A percentile compares a stretch with the other conserved stretches of the same genome.
Conservation (phyloP, 2,797 vertebrate genomes). For the Dipus sagitta region DNA sequence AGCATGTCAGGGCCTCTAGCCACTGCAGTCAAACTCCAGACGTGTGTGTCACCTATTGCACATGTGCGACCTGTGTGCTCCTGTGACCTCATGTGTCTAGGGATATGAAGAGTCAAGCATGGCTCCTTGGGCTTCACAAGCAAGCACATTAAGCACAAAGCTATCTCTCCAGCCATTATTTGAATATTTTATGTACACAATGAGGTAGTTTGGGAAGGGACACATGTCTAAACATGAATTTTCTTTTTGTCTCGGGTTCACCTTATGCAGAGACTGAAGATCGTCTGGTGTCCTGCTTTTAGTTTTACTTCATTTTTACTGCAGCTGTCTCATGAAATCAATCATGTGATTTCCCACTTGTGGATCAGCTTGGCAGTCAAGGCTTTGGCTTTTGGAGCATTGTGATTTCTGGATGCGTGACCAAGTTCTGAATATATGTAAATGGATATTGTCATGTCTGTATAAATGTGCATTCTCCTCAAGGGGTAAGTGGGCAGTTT, state of each 20-base stretch:
- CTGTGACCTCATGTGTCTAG: too few species aligned
- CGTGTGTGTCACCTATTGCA: too few species aligned
- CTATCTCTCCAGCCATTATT: too few species aligned
- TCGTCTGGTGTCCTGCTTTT: not conserved
- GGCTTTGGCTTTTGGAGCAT: not conserved
- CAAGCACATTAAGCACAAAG: too few species aligned
- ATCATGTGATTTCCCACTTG: not conserved
- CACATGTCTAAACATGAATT: not conserved
- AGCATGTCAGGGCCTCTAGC: too few species aligned
- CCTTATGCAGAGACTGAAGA: not conserved
- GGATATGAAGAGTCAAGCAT: too few species aligned
- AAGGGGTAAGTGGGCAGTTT: not conserved
- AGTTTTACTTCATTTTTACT: not conserved
- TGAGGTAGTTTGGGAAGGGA: not conserved
- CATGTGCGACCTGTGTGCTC: too few species aligned
- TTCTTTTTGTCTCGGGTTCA: not conserved
- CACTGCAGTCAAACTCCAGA: too few species aligned
- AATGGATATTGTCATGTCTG: not conserved
- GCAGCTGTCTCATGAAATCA: not conserved
- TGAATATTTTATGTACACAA: not conserved
- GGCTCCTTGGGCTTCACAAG: too few species aligned
- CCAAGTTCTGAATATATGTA: not conserved
- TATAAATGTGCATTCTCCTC: not conserved
- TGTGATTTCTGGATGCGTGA: not conserved
- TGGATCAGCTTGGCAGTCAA: not conserved